Evolutionary conservation across 2,888 invertebrate species (phyloP), one percentile per base, ranked within the genome.

Genomic region (Cryptocephalus primarius): DNA sequence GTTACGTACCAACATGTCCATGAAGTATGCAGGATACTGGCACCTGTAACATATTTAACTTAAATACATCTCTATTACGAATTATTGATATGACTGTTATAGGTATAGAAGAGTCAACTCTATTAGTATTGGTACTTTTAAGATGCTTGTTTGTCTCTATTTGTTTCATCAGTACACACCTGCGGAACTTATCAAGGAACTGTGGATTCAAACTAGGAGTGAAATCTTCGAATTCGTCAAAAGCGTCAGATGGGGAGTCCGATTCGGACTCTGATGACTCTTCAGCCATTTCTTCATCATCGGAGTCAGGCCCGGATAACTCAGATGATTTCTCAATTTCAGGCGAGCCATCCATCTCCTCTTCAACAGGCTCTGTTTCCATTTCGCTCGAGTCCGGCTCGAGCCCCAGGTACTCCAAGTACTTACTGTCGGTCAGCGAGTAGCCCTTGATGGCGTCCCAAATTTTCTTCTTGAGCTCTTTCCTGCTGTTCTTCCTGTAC

Each of bases 1-100:
- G 48, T 78, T 74, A 36, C 79, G 74, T n/a, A 77, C 75, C 46
- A 79, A 68, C 11, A 88, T 73, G 61, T 88, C 84, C 31, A 88
- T 76, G 56, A 85, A 80, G 48, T 76, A 74, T 8, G 81, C 72
- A 0, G 88, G 81, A 53, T 85, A 76, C 39, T 71, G 60, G 31
- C 80, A 83, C 3, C n/a, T n/a, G n/a, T n/a, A n/a, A n/a, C n/a
- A n/a, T n/a, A n/a, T n/a, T n/a, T n/a, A n/a, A n/a, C n/a, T n/a
- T n/a, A n/a, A n/a, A n/a, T n/a, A n/a, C n/a, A n/a, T n/a, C n/a
- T n/a, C n/a, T n/a, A n/a, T n/a, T n/a, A n/a, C n/a, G n/a, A n/a
- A n/a, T n/a, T n/a, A n/a, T n/a, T n/a, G n/a, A n/a, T n/a, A n/a
- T n/a, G n/a, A n/a, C n/a, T n/a, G n/a, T n/a, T n/a, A n/a, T n/a